A percentile compares a stretch with the other conserved stretches of the same genome.
Conservation (phyloP, 2,797 vertebrate genomes). For the Chlorospingus flavigularis region DNA sequence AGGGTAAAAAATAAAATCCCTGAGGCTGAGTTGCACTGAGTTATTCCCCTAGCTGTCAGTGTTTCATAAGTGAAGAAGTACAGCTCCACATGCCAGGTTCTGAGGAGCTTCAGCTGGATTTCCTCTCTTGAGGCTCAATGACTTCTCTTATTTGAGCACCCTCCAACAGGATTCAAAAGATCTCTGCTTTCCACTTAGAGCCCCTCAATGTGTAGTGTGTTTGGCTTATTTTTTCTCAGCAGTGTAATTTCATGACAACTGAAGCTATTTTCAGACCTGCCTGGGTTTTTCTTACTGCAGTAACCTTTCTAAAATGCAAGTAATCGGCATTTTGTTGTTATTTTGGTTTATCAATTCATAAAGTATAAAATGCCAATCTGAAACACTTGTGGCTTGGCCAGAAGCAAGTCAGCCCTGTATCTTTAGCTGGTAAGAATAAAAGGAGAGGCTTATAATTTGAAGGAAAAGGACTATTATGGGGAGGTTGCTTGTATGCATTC, state of each 20-base stretch:
- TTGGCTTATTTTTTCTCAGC: not conserved
- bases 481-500: not conserved
- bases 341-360: not conserved
- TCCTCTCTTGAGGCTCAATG: not conserved
- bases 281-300: not conserved
- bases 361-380: not conserved
- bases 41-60: conserved; percentile 16
- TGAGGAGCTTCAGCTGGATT: not conserved
- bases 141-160: not conserved
- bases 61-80: not conserved
- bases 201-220: not conserved
- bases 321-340: not conserved
- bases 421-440: not conserved
- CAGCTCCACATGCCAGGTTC: not conserved
- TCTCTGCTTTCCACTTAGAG: not conserved
- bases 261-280: not conserved
- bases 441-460: not conserved
- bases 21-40: not conserved
- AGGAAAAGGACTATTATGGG: not conserved
- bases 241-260: not conserved
- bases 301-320: not conserved
- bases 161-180: not conserved
- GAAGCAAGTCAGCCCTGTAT: not conserved
- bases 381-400: not conserved
- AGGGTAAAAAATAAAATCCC: not conserved